Conservation (phyloP, 2,797 vertebrate species). For the Poeciliopsis paucimaculata region DNA sequence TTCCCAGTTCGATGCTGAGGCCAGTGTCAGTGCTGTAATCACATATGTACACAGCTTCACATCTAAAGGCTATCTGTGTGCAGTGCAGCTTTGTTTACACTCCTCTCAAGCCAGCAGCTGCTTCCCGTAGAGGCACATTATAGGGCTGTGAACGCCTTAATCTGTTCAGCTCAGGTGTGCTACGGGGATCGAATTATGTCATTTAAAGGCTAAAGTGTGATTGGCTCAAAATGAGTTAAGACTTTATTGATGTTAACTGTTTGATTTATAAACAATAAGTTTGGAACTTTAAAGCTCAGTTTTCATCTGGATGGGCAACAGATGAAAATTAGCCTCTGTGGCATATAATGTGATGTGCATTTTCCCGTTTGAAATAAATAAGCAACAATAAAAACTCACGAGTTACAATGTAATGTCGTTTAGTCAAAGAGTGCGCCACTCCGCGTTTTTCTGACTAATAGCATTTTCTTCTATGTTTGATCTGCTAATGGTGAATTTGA, state of each 20-base stretch:
- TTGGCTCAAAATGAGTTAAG: background rate
- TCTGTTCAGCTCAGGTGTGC: conserved; percentile 40
- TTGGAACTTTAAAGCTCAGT: background rate
- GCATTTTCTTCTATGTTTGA: background rate
- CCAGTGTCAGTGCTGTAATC: conserved; percentile 14
- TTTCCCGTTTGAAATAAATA: too few species aligned
- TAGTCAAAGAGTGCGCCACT: background rate
- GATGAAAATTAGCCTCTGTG: too few species aligned
- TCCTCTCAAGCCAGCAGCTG: conserved; percentile 1
- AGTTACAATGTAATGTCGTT: background rate
- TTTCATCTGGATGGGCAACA: too few species aligned
- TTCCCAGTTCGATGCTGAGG: background rate
- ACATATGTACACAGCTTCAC: conserved; percentile 12
- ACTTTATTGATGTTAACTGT: background rate
- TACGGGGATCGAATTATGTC: conserved; percentile 14
- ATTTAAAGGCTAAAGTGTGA: conserved; percentile 5
- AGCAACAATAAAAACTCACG: too few species aligned
- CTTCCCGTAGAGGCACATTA: conserved; percentile 3
- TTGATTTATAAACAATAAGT: background rate
- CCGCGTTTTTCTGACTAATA: background rate
- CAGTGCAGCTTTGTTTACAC: conserved; percentile 58
- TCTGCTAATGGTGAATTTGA: background rate
- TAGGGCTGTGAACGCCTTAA: conserved; percentile 29
- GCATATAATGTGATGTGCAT: too few species aligned
- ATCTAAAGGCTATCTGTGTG: conserved; percentile 40